Percentiles rank a stretch among this genome's conserved stretches.
phyloP scores from a whole-genome alignment of 1,140 invertebrate genomes.

The Dendroctonus ponderosae region DNA sequence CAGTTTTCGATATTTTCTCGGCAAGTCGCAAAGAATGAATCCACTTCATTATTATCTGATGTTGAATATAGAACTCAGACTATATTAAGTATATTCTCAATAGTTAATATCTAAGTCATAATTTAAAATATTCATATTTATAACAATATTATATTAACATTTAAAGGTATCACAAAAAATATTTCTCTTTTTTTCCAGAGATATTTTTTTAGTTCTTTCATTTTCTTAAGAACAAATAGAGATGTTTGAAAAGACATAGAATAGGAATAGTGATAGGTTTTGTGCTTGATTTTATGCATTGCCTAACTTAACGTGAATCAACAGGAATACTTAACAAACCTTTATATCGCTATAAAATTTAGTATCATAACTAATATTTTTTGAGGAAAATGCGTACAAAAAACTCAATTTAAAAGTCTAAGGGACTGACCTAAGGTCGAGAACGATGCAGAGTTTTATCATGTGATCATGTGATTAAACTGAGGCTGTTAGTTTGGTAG shows the following conservation, averaged over 20 bases:
- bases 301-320: background rate
- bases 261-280: slow-evolving; percentile 17
- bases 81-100: slow-evolving; percentile 34
- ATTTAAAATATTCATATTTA: slow-evolving; percentile 45
- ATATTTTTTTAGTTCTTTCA: slow-evolving; percentile 37
- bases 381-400: no score
- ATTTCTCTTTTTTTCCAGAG: slow-evolving; percentile 40
- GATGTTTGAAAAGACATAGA: slow-evolving; percentile 19
- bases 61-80: slow-evolving; percentile 32
- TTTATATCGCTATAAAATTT: no score
- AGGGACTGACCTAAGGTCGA: no score
- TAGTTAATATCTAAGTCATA: slow-evolving; percentile 33
- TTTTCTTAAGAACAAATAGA: slow-evolving; percentile 31
- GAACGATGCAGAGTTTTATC: no score
- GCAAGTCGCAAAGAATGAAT: no score
- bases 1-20: no score
- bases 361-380: no score
- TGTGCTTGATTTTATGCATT: slow-evolving; percentile 25
- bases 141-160: slow-evolving; percentile 43
- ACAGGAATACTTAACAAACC: no score
- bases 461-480: no score
- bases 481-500: no score
- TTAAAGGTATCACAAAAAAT: slow-evolving; percentile 48
- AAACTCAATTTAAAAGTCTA: no score
- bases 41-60: slow-evolving; percentile 1